phyloP scores from a whole-genome alignment of 2,888 invertebrate genomes.

The Ormyrus pomaceus region DNA sequence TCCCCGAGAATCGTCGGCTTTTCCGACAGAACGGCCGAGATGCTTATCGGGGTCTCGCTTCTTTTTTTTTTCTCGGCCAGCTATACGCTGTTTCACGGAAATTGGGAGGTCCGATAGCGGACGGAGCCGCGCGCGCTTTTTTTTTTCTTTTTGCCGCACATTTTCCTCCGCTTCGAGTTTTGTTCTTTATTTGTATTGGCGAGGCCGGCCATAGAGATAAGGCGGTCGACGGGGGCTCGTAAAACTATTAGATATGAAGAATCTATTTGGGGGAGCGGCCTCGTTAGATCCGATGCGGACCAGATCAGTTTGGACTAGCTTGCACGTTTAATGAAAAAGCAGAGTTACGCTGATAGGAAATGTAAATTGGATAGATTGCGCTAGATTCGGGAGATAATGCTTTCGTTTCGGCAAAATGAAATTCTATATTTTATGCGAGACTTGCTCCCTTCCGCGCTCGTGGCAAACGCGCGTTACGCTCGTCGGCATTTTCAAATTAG shows the following conservation, averaged over 20 bases:
- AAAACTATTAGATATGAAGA: constrained; percentile 10
- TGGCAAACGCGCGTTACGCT: too few relatives aligned
- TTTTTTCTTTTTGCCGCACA: neutral
- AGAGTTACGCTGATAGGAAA: neutral
- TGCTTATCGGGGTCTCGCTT: constrained; percentile 8
- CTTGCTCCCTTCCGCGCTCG: too few relatives aligned
- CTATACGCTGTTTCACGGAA: constrained; percentile 7
- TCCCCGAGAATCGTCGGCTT: constrained; percentile 22
- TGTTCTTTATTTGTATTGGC: constrained; percentile 14
- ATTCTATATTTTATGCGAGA: too few relatives aligned
- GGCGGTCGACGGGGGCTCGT: neutral
- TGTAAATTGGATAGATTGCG: too few relatives aligned
- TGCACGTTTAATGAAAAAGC: too few relatives aligned
- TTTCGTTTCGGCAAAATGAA: neutral
- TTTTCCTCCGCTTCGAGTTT: neutral
- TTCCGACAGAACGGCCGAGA: neutral
- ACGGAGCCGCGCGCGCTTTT: neutral
- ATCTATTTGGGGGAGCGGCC: neutral
- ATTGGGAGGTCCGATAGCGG: neutral
- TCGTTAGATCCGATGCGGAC: neutral
- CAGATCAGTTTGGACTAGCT: constrained; percentile 21
- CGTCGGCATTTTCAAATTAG: too few relatives aligned
- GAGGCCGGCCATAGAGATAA: constrained; percentile 1
- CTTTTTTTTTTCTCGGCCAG: neutral
- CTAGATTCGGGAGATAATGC: too few relatives aligned